Percentiles rank a stretch among this genome's conserved stretches.
Conservation (phyloP, 2,797 vertebrate genomes). For the Sibirionetta formosa region DNA sequence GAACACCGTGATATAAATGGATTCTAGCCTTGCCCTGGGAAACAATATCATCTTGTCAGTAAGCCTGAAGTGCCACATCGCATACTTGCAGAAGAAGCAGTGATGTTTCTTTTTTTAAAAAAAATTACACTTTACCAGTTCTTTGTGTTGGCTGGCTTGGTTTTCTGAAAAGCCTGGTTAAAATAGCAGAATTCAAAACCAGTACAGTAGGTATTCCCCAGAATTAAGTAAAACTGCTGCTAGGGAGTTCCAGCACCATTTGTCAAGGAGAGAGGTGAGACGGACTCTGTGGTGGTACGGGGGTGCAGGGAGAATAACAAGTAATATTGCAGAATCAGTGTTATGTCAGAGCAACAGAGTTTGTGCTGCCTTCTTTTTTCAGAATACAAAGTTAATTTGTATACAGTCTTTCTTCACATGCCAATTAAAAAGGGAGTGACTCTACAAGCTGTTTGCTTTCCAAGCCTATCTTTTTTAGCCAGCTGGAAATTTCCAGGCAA, state of each 20-base stretch:
- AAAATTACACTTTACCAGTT: neutral
- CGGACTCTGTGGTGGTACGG: neutral
- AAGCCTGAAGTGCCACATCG: neutral
- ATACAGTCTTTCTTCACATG: slow-evolving; percentile 26
- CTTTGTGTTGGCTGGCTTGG: neutral
- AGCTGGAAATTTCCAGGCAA: slow-evolving; percentile 22
- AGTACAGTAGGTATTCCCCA: neutral
- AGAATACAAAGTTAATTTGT: neutral
- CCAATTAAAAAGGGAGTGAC: slow-evolving; percentile 41
- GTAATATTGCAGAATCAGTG: neutral
- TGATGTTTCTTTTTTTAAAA: neutral
- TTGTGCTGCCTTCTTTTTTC: neutral
- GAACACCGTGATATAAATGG: neutral
- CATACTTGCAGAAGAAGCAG: neutral
- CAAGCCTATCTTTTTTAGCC: slow-evolving; percentile 8
- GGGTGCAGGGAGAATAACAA: neutral
- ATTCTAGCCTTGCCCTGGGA: neutral
- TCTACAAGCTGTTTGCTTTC: neutral
- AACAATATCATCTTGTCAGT: neutral
- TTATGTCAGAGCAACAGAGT: neutral
- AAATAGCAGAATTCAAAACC: neutral
- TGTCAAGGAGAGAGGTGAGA: neutral
- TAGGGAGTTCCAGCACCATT: neutral
- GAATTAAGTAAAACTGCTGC: neutral
- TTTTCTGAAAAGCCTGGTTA: neutral